Evolutionary conservation across 2,113 vertebrate genomes (phyloP), one percentile per base, ranked within the genome.

Genomic region (Mobula birostris): DNA sequence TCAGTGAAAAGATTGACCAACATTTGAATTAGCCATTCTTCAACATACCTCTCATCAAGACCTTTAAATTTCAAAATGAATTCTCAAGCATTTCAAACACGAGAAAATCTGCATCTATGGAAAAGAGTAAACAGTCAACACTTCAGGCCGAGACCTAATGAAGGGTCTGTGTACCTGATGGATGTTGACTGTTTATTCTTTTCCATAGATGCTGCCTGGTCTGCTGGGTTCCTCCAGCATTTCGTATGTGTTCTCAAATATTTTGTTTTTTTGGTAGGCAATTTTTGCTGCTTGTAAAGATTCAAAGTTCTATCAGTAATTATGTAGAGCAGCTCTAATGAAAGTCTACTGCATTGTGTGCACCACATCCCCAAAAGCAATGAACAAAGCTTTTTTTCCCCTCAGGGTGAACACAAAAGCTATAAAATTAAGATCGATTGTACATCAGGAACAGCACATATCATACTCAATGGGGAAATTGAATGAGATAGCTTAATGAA

Each of bases 371-470:
- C 66, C 63, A 91, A 70, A 17, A 70, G 88, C n/a, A 70, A 91
- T 91, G 63, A 91, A 70, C 88, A 90, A 36, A 68, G n/a, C 87
- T 58, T 61, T 5, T 27, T 21, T 74, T 17, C 66, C 66, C 85
- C 12, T 66, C 66, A 70, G 88, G 14, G 2, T 19, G 32, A 85
- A 7, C 29, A 66, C 63, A 90, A 90, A 66, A 70, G 14, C 36
- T 74, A 40, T 76, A 74, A 56, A 76, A 29, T 93, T 56, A 76
- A 93, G 91, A 93, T 76, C 27, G 70, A 93, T 76, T 93, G 40
- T 29, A 74, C 21, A 56, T 15, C 68, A 70, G 91, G 68, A 48
- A 74, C 9, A 74, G 19, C 36, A 24, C 24, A 11, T 24, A 7
- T 29, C 40, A 74, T 1, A 36, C 61, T 76, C 36, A 56, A 32